Evolutionary conservation across 2,113 vertebrate genomes (phyloP), one percentile per base, ranked within the genome.

Genomic region (Xenus cinereus): DNA sequence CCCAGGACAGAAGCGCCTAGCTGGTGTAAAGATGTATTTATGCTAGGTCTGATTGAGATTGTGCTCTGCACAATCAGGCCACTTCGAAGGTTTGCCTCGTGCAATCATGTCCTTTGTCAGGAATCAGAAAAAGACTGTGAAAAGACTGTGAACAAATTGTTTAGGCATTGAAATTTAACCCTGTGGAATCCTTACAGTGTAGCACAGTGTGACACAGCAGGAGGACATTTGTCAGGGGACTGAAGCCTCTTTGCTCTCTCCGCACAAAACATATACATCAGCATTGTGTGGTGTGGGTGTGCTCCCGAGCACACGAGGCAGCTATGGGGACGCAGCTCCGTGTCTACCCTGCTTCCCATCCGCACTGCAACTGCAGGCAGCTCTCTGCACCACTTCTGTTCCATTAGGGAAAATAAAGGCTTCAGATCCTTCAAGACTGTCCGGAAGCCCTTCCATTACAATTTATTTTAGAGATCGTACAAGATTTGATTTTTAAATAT

Each of bases 101-200:
- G 93, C 94, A 96, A 96, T 97, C 96, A 97, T 57, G 93, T 92
- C 95, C 84, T 96, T 96, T 96, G 94, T 94, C 84, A 93, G 81
- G 89, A 96, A 94, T 96, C 93, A 95, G 95, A 89, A 95, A 96
- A 95, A 97, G 94, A 78, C 89, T 95, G 95, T 95, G 95, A 96
- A 95, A 96, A 97, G 94, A 78, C 94, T 96, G 94, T 84, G 95
- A 96, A 95, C 94, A 95, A 96, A 96, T 92, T 96, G 87, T 96
- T 97, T 94, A 89, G 95, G 84, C 95, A 93, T 82, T 96, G 96
- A 96, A 96, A 94, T 96, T 95, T 96, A 96, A 96, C 95, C 89
- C 93, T 95, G 91, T 96, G 94, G 94, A 97, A 97, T 95, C 95
- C 94, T 95, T 94, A 94, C 93, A 89, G 96, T 96, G 94, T 84